phyloP scores from a whole-genome alignment of 2,888 invertebrate genomes.

The Baccha elongata region DNA sequence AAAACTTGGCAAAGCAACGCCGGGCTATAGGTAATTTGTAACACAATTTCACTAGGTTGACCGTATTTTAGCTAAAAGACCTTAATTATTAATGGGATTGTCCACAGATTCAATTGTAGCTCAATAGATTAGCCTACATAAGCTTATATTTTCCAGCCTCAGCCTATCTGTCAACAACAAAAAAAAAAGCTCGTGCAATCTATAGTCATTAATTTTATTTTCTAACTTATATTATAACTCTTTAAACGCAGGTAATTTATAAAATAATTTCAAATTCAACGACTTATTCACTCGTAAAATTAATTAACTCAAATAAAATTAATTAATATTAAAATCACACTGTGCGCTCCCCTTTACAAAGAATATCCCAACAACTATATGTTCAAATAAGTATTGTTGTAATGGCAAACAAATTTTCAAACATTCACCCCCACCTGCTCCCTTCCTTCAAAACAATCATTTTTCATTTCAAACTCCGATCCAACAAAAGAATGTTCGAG shows the following conservation, averaged over 20 bases:
- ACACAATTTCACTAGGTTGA: too few relatives aligned
- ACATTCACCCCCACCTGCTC: slow-evolving; percentile 1
- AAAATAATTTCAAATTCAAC: slow-evolving; percentile 10
- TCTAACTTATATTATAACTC: too few relatives aligned
- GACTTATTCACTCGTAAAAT: slow-evolving; percentile 38
- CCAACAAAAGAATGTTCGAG: slow-evolving; percentile 52
- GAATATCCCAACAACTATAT: slow-evolving; percentile 12
- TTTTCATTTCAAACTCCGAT: slow-evolving; percentile 65
- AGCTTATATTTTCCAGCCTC: too few relatives aligned
- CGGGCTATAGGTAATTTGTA: too few relatives aligned
- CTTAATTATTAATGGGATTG: too few relatives aligned
- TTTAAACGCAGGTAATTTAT: not conserved
- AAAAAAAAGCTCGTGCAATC: too few relatives aligned
- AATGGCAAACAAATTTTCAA: slow-evolving; percentile 62
- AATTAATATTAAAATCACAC: slow-evolving; percentile 33
- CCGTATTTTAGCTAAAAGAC: too few relatives aligned
- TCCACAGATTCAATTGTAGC: too few relatives aligned
- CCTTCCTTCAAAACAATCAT: slow-evolving; percentile 30
- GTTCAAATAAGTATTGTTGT: slow-evolving; percentile 21
- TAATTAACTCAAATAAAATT: slow-evolving; percentile 56
- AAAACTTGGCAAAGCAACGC: too few relatives aligned
- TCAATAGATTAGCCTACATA: too few relatives aligned
- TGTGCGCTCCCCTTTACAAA: not conserved
- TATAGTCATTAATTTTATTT: too few relatives aligned
- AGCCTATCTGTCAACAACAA: too few relatives aligned